These are phyloP conservation scores for Nycteola revayana DNA, from an alignment of 2,888 invertebrate genomes.

Conservation along the genomic window DNA sequence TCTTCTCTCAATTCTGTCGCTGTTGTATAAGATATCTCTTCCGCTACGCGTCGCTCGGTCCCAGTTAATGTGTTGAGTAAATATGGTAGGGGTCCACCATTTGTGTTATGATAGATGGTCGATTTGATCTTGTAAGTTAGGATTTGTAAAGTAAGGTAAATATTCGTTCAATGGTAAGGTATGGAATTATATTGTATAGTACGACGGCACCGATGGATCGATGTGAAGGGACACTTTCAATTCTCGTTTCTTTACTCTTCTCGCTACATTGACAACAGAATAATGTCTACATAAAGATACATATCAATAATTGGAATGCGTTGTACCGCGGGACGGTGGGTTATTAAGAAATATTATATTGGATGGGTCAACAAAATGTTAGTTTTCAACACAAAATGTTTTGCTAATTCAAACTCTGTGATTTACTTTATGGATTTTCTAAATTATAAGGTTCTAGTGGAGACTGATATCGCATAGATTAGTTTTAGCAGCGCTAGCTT, in stretches of 20 bases:
- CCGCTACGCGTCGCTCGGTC: conserved; percentile 42
- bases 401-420: conserved; percentile 80
- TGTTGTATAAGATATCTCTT: conserved; percentile 38
- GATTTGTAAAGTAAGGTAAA: conserved; percentile 70
- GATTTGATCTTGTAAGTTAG: conserved; percentile 67
- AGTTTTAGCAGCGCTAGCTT: conserved; percentile 82
- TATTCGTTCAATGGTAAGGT: conserved; percentile 71
- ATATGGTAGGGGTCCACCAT: conserved; percentile 39
- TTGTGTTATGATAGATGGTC: conserved; percentile 48
- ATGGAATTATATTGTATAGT: conserved; percentile 55
- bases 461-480: conserved; percentile 82
- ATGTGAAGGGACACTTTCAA: conserved; percentile 73
- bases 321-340: conserved; percentile 63
- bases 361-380: conserved; percentile 58
- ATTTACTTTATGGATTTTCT: conserved; percentile 80
- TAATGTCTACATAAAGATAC: conserved; percentile 75
- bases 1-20: conserved; percentile 34
- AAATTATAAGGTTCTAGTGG: conserved; percentile 81
- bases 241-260: conserved; percentile 53
- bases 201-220: conserved; percentile 70
- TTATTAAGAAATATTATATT: conserved; percentile 30
- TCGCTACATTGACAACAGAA: conserved; percentile 58
- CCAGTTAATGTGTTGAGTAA: conserved; percentile 21
- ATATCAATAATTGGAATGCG: conserved; percentile 71
- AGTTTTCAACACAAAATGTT: conserved; percentile 67